Evolutionary conservation across 2,888 invertebrate species (phyloP).

Genomic region (Nomada ruficornis): DNA sequence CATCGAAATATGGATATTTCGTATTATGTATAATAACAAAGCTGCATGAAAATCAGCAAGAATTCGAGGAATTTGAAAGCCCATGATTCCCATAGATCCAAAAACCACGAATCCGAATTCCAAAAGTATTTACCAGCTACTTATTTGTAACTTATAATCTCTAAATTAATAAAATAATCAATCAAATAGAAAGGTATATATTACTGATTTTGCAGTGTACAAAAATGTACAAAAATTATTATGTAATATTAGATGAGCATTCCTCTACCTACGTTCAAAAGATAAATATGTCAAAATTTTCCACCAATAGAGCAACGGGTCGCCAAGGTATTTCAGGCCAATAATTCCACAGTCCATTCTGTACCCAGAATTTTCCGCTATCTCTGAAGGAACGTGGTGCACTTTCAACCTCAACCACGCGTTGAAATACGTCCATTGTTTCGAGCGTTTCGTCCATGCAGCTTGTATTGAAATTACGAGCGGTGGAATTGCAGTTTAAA

Average conservation of each 20-base stretch:
- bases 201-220: too few species aligned
- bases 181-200: too few species aligned
- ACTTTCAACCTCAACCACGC: slow-evolving; percentile 5
- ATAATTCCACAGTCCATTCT: slow-evolving; percentile 13
- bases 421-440: slow-evolving; percentile 41
- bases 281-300: slow-evolving; percentile 13
- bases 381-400: slow-evolving; percentile 12
- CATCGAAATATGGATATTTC: too few species aligned
- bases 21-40: too few species aligned
- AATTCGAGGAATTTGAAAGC: too few species aligned
- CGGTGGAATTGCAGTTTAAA: neutral
- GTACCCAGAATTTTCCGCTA: slow-evolving; percentile 12
- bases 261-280: neutral
- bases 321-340: neutral
- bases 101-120: too few species aligned
- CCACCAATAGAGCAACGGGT: neutral
- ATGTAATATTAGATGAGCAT: neutral
- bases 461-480: slow-evolving; percentile 19
- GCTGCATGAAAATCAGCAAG: too few species aligned
- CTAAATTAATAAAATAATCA: too few species aligned
- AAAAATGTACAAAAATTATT: too few species aligned
- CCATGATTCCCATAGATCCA: too few species aligned
- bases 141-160: too few species aligned
- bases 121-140: too few species aligned
- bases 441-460: neutral